Base-by-base conservation (phyloP, 2,888 invertebrate genomes). In the Allacma fusca region DNA sequence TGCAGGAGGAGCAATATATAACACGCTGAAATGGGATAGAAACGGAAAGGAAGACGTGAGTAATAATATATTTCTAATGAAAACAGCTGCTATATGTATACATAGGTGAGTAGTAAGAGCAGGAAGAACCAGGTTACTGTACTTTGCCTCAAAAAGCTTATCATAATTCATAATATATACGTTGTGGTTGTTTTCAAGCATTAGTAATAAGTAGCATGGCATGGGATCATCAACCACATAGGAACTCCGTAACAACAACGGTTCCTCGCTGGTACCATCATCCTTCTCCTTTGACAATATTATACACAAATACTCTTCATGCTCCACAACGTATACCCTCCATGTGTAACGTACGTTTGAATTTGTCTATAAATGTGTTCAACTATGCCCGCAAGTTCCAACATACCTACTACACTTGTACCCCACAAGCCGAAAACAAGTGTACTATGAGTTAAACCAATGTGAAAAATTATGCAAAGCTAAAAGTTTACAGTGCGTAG, bases 141-240 rank as follows among this genome's bases (percentile, higher is more conserved):
- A n/a, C 9, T 50, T 50, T 5, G n/a, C 50, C 50, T 50, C 19
- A 50, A 50, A 50, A 50, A 50, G 50, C 50, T 50, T 50, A 50
- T 34, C 16, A 50, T 50, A 19, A 50, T 50, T 50, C 50, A 19
- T 50, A 50, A 50, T 50, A n/a, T 16, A 50, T 50, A 2, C 19
- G 50, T 50, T 50, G 50, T 16, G 50, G 50, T 50, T 50, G 50
- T 50, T 50, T 50, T 16, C 2, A 50, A 50, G 50, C 19, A 50
- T 50, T 50, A 50, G 50, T n/a, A n/a, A n/a, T n/a, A n/a, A n/a
- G n/a, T 16, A 50, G 50, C 5, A 50, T 50, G 50, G 50, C n/a
- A 50, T 1, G 5, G n/a, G 50, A 50, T 50, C 50, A 50, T 50
- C 50, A 50, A 50, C 50, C n/a, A 50, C 50, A 50, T n/a, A 4